A percentile compares a stretch with the other conserved stretches of the same genome.
These are phyloP conservation scores for Aleiodes alternator DNA, from an alignment of 2,888 invertebrate species.

Conservation along the genomic window DNA sequence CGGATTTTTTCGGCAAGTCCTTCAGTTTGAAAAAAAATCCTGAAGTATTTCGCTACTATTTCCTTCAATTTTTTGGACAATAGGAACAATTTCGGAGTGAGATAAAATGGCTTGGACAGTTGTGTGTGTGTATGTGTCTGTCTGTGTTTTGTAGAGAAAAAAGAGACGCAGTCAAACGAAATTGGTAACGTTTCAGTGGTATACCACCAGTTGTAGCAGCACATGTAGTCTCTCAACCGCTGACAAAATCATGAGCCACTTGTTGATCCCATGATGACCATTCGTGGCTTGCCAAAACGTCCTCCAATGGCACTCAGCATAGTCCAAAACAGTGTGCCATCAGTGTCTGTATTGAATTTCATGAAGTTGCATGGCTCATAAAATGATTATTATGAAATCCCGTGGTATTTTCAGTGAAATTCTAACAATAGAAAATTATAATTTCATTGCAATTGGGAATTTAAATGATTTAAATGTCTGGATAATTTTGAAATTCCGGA, in stretches of 20 bases:
- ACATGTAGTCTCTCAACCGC: constrained; percentile 54
- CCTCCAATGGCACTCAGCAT: constrained; percentile 25
- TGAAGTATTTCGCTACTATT: too few species aligned
- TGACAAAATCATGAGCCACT: constrained; percentile 74
- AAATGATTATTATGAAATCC: neutral
- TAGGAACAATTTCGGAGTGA: too few species aligned
- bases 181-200: constrained; percentile 64
- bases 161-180: constrained; percentile 48
- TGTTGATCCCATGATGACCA: constrained; percentile 71
- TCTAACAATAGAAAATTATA: neutral
- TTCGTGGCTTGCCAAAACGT: constrained; percentile 56
- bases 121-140: constrained; percentile 9
- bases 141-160: constrained; percentile 20
- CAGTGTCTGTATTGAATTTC: neutral
- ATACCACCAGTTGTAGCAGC: constrained; percentile 55
- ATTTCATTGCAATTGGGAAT: neutral
- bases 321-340: constrained; percentile 8
- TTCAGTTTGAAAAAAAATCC: neutral
- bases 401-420: neutral
- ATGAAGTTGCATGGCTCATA: constrained; percentile 12
- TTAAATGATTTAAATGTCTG: too few species aligned
- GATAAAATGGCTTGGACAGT: too few species aligned
- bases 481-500: too few species aligned
- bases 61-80: too few species aligned
- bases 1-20: neutral